Percentiles rank a stretch among this genome's conserved stretches.
Evolutionary conservation across 2,797 vertebrate genomes (phyloP).

Genomic region (Ceyx erithaca): DNA sequence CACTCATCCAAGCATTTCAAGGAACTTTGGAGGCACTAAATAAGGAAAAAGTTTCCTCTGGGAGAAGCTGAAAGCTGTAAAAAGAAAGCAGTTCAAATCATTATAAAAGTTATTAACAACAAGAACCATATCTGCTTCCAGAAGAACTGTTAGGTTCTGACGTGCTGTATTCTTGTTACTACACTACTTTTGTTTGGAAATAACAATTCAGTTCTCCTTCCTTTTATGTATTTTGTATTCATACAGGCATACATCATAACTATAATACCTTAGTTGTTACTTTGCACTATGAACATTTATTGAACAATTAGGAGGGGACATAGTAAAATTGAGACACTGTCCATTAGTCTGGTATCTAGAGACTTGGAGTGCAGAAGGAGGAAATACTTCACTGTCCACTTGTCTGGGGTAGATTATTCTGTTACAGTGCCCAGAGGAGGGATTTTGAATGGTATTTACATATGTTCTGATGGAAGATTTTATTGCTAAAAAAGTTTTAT

Average conservation of each 20-base stretch:
- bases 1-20: constrained; percentile 43
- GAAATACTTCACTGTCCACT: constrained; percentile 5
- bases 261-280: constrained; percentile 27
- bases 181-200: not conserved
- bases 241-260: not conserved
- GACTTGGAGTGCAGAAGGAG: constrained; percentile 12
- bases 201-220: not conserved
- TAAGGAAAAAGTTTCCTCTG: constrained; percentile 52
- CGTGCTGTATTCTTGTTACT: not conserved
- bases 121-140: constrained; percentile 38
- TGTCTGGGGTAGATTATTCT: not conserved
- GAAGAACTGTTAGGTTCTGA: constrained; percentile 39
- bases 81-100: constrained; percentile 46
- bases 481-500: constrained; percentile 4
- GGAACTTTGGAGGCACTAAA: constrained; percentile 29
- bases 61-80: constrained; percentile 57
- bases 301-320: not conserved
- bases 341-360: constrained; percentile 1
- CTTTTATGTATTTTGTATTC: constrained; percentile 22
- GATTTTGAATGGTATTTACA: constrained; percentile 40
- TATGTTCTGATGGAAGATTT: constrained; percentile 26
- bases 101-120: constrained; percentile 66
- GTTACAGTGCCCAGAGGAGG: constrained; percentile 25
- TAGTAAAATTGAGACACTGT: not conserved
- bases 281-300: not conserved